A percentile compares a stretch with the other conserved stretches of the same genome.
Conservation (phyloP, 2,888 invertebrate genomes). For the Hirtodrosophila duncani region DNA sequence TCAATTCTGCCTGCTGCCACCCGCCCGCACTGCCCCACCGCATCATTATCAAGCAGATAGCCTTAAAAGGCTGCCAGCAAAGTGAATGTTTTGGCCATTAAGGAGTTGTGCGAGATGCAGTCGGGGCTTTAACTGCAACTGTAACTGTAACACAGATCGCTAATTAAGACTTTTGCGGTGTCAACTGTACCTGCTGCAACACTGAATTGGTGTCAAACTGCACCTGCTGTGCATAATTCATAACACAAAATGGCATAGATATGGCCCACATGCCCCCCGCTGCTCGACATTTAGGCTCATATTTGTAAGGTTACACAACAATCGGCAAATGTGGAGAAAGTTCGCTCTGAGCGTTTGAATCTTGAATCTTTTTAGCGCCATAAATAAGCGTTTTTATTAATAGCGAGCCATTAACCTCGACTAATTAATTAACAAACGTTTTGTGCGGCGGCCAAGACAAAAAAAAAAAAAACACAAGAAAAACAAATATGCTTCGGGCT, state of each 20-base stretch:
- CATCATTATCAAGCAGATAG: conserved; percentile 51
- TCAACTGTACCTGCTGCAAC: conserved; percentile 26
- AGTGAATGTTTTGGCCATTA: conserved; percentile 59
- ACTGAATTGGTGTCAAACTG: conserved; percentile 52
- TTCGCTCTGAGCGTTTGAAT: conserved; percentile 16
- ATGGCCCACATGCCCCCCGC: too few species aligned
- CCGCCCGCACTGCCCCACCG: not conserved
- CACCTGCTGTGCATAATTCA: conserved; percentile 53
- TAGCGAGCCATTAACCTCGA: conserved; percentile 63
- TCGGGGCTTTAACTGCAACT: conserved; percentile 4
- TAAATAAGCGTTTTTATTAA: conserved; percentile 67
- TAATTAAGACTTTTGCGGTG: conserved; percentile 59
- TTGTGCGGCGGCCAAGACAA: conserved; percentile 23
- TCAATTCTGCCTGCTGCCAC: too few species aligned
- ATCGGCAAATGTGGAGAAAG: conserved; percentile 43
- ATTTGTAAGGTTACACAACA: conserved; percentile 44
- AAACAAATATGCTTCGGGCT: conserved; percentile 42
- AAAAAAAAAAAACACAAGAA: conserved; percentile 9
- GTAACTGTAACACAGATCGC: conserved; percentile 24
- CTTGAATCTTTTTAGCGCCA: conserved; percentile 54
- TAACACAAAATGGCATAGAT: conserved; percentile 32
- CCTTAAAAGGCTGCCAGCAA: conserved; percentile 47
- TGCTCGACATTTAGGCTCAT: conserved; percentile 17
- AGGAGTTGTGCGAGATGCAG: conserved; percentile 12
- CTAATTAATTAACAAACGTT: conserved; percentile 64